Conservation (phyloP, 2,113 vertebrate species). For the Baryphthengus martii region DNA sequence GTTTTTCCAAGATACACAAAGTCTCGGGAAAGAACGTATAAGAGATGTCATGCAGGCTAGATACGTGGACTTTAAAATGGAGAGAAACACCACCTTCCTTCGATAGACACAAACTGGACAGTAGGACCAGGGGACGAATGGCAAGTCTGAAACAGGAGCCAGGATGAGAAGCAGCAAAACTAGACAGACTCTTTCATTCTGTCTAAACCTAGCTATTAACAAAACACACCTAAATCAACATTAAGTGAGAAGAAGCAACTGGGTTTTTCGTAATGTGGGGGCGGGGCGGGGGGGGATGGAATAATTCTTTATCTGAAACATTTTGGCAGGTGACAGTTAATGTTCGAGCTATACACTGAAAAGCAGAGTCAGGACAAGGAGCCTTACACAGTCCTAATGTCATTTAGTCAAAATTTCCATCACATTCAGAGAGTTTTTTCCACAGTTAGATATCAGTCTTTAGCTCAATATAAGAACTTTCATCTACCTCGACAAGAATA, state of each 20-base stretch:
- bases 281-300: accelerated
- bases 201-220: not conserved
- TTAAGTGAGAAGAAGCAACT: not conserved
- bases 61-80: not conserved
- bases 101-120: accelerated
- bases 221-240: not conserved
- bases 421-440: not conserved
- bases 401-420: not conserved
- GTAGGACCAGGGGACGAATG: not conserved
- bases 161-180: not conserved
- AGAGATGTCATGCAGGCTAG: not conserved
- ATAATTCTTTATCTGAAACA: not conserved
- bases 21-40: not conserved
- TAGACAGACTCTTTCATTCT: not conserved
- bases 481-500: not conserved
- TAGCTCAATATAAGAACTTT: not conserved
- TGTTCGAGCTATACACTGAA: not conserved
- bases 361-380: not conserved
- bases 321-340: not conserved
- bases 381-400: not conserved
- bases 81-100: not conserved
- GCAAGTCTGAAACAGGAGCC: not conserved
- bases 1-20: not conserved
- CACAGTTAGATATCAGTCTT: not conserved
- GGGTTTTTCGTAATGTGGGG: not conserved